These are phyloP conservation scores for Acipenser transmontanus DNA, from an alignment of 2,797 vertebrate species.

Conservation along the genomic window DNA sequence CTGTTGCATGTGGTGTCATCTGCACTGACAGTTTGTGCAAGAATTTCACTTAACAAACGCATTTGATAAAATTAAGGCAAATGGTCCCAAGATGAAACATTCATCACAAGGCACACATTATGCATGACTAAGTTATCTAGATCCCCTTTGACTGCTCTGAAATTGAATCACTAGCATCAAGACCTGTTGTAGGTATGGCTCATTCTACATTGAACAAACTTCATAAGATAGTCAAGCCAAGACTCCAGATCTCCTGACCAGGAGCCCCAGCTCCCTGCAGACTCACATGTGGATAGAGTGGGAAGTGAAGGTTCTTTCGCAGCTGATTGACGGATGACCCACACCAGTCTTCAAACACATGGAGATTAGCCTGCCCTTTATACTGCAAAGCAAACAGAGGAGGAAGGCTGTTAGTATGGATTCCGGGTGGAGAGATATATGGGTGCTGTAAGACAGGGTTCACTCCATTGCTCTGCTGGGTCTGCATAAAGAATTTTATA, in stretches of 20 bases:
- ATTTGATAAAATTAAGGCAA: too few species aligned
- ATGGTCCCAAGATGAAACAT: too few species aligned
- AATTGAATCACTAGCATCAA: not conserved
- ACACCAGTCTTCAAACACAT: constrained; percentile 97
- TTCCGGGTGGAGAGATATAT: constrained; percentile 15
- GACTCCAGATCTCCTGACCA: not conserved
- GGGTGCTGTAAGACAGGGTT: constrained; percentile 42
- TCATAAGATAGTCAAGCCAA: not conserved
- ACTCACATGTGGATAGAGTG: constrained; percentile 92
- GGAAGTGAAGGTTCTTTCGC: constrained; percentile 90
- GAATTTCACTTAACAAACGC: too few species aligned
- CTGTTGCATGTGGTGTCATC: not conserved
- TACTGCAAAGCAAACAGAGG: constrained; percentile 54
- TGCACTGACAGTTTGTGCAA: too few species aligned
- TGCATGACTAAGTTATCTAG: too few species aligned
- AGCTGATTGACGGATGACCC: constrained; percentile 82
- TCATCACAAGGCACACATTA: too few species aligned
- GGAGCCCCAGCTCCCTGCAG: constrained; percentile 2
- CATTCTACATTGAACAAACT: constrained; percentile 1
- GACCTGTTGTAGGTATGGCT: not conserved
- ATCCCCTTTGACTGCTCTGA: not conserved
- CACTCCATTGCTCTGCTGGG: constrained; percentile 20
- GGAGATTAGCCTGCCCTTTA: constrained; percentile 88
- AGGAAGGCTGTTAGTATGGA: not conserved
- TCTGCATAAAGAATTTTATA: too few species aligned